phyloP scores from a whole-genome alignment of 2,113 vertebrate genomes.

The Tragelaphus strepsiceros region DNA sequence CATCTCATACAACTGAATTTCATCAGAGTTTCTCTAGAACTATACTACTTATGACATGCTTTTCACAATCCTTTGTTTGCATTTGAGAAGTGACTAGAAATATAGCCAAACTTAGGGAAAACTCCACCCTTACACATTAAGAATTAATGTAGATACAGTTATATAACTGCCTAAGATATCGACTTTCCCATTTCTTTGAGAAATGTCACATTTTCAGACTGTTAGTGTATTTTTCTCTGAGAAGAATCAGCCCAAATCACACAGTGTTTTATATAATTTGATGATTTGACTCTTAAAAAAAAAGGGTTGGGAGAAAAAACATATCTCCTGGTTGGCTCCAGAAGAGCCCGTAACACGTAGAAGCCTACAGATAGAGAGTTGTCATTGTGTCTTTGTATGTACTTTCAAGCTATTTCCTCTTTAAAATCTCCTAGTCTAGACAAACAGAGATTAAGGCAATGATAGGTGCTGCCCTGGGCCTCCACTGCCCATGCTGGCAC shows the following conservation, averaged over 20 bases:
- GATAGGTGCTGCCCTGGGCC: neutral
- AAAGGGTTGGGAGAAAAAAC: neutral
- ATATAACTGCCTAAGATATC: neutral
- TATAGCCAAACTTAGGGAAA: neutral
- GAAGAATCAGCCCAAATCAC: neutral
- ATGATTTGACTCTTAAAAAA: neutral
- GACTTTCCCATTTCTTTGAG: neutral
- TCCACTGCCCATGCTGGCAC: neutral
- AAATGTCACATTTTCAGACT: constrained; percentile 31
- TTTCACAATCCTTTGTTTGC: neutral
- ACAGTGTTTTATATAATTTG: constrained; percentile 17
- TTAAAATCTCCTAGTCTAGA: neutral
- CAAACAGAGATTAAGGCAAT: neutral
- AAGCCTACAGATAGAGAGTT: neutral
- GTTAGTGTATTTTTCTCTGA: neutral
- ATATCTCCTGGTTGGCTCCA: neutral
- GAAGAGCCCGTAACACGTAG: neutral
- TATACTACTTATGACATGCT: neutral
- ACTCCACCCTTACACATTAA: neutral
- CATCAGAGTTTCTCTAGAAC: constrained; percentile 1
- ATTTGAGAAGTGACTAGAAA: neutral
- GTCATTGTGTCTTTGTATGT: neutral
- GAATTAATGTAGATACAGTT: neutral
- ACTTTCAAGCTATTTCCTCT: neutral
- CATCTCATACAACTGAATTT: neutral